Evolutionary conservation across 2,113 vertebrate genomes (phyloP).

Genomic region (Odontophorus gujanensis): DNA sequence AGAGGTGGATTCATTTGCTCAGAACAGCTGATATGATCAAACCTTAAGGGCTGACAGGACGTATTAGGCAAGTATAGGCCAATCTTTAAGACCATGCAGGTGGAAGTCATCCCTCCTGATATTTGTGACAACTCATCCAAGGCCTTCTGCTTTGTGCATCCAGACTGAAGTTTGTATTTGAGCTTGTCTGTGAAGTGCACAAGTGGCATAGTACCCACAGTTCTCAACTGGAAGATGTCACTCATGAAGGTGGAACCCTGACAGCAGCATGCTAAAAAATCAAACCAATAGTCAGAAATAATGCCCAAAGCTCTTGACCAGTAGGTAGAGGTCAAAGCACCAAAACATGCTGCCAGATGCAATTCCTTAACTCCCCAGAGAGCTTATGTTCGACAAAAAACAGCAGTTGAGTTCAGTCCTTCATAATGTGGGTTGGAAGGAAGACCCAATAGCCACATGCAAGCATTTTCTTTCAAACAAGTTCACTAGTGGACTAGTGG

Average conservation of each 20-base stretch:
- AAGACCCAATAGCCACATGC: background rate
- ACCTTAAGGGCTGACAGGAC: background rate
- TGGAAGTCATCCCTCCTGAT: background rate
- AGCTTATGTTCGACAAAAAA: background rate
- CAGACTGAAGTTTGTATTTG: background rate
- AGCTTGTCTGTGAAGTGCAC: background rate
- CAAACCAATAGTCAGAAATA: background rate
- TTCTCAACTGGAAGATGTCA: background rate
- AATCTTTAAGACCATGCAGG: background rate
- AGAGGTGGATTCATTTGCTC: background rate
- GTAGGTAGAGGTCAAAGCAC: background rate
- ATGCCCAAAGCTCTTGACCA: background rate
- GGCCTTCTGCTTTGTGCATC: background rate
- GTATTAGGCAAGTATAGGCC: background rate
- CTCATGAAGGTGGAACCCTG: background rate
- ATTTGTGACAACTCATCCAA: background rate
- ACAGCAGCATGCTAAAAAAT: background rate
- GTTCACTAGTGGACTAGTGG: background rate
- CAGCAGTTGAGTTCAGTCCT: background rate
- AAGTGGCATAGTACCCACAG: background rate
- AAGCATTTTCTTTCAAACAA: background rate
- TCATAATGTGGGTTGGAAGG: background rate
- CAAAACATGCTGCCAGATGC: background rate
- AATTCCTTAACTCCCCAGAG: background rate
- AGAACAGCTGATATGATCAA: background rate